Evolutionary conservation across 2,888 invertebrate genomes (phyloP).

Genomic region (Drosophila kuntzei): DNA sequence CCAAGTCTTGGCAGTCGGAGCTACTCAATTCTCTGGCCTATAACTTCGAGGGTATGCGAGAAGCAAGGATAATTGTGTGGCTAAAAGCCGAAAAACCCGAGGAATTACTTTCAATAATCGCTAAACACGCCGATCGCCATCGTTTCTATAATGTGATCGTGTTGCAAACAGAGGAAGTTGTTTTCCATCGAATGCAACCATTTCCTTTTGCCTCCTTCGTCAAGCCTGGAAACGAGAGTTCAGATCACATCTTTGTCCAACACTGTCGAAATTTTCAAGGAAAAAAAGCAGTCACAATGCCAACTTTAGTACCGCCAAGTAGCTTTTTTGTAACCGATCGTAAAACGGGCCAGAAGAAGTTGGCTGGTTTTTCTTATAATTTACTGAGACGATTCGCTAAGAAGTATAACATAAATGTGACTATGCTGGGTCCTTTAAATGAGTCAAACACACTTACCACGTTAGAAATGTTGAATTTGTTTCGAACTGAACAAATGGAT

Average conservation of each 20-base stretch:
- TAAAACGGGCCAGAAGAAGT: slow-evolving; percentile 17
- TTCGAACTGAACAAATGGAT: slow-evolving; percentile 23
- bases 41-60: slow-evolving; percentile 40
- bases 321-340: slow-evolving; percentile 23
- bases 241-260: slow-evolving; percentile 16
- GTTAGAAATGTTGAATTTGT: not conserved
- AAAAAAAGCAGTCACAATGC: slow-evolving; percentile 16
- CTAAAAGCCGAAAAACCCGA: not conserved
- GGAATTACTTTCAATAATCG: not conserved
- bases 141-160: slow-evolving; percentile 41
- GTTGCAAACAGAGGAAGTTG: not conserved
- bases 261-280: slow-evolving; percentile 49
- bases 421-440: fast-evolving
- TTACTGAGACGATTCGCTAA: slow-evolving; percentile 12
- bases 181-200: slow-evolving; percentile 34
- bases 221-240: fast-evolving
- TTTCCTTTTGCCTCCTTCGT: slow-evolving; percentile 48
- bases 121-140: slow-evolving; percentile 3
- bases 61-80: slow-evolving; percentile 51
- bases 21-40: slow-evolving; percentile 44
- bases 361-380: slow-evolving; percentile 17
- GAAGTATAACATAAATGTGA: slow-evolving; percentile 37
- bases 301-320: slow-evolving; percentile 17
- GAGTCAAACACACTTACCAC: fast-evolving
- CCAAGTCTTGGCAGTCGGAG: slow-evolving; percentile 10